Conservation (phyloP, 1,140 invertebrate species). For the Galleria mellonella region DNA sequence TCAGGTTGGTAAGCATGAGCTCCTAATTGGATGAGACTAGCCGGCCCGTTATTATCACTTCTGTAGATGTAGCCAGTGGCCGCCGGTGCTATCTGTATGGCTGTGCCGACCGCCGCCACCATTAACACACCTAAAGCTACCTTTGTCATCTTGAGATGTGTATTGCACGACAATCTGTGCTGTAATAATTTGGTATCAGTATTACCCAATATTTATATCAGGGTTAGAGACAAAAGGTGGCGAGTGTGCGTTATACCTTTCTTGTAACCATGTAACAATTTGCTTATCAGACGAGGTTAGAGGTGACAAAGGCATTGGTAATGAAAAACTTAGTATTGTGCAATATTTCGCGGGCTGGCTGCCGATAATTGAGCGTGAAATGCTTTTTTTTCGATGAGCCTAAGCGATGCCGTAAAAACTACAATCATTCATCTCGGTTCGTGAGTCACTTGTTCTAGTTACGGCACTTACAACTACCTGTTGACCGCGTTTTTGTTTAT, state of each 20-base stretch:
- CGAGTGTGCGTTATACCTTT: conserved; percentile 53
- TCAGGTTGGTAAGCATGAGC: conserved; percentile 47
- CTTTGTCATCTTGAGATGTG: conserved; percentile 54
- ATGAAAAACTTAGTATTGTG: conserved; percentile 50
- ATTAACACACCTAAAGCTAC: conserved; percentile 31
- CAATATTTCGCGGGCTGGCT: conserved; percentile 24
- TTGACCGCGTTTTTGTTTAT: not conserved
- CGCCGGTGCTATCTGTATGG: conserved; percentile 43
- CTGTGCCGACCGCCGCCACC: conserved; percentile 25
- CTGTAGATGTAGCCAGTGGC: conserved; percentile 72
- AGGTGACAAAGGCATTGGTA: conserved; percentile 58
- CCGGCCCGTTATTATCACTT: conserved; percentile 68
- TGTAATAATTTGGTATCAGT: conserved; percentile 59
- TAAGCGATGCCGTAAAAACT: conserved; percentile 8
- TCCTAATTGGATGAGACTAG: conserved; percentile 64
- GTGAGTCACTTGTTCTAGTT: not conserved
- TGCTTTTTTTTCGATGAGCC: conserved; percentile 29
- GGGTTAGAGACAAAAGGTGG: conserved; percentile 48
- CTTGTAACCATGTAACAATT: conserved; percentile 67
- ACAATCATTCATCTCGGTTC: not conserved
- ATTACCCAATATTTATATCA: conserved; percentile 71
- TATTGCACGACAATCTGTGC: conserved; percentile 34
- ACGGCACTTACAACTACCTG: too few relatives aligned
- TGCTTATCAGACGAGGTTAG: conserved; percentile 59
- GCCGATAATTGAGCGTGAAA: conserved; percentile 32